Base-by-base conservation (phyloP, 2,888 invertebrate species). In the Dryomyza anilis region DNA sequence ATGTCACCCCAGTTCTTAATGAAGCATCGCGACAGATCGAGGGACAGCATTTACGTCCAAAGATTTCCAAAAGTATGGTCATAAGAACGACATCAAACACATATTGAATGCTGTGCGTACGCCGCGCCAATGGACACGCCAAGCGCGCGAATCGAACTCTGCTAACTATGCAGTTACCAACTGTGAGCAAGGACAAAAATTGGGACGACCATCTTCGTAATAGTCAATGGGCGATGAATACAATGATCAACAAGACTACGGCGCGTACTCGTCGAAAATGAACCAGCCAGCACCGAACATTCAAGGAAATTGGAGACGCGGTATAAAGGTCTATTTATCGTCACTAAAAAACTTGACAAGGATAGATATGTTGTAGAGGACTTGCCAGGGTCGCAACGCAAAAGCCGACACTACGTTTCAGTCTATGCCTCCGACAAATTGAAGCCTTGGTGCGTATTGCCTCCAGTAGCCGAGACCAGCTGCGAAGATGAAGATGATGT, bases 351-450 rank as follows among this genome's bases (percentile, higher is more conserved):
- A 68, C 59, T 72, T 36, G 53, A 63, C 21, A 65, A 67, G 50
- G 71, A 73, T 53, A 62, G 71, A 33, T 70, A 71, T 48, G 48
- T 67, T 25, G 8, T 72, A 48, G 66, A 61, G 64, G 71, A 71
- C 45, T 62, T 73, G 16, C 56, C 64, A 19, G 70, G 69, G 23
- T 58, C 69, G 10, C 43, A 65, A 29, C 56, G 67, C 57, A 68
- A 66, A 12, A 65, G 66, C 53, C 63, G 69, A 50, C 55, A 58
- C 27, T 70, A 69, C 59, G 50, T 65, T 25, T 70, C 69, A 8
- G 63, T 66, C 3, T 69, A 67, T 50, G 25, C 67, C 46, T 62
- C 64, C 23, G 68, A 71, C 57, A 63, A 65, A n/a, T 39, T 71
- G 64, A 69, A 68, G 39, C 66, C 63, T 19, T 70, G 69, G 66